phyloP scores from a whole-genome alignment of 1,140 invertebrate species.

The Drosophila littoralis region DNA sequence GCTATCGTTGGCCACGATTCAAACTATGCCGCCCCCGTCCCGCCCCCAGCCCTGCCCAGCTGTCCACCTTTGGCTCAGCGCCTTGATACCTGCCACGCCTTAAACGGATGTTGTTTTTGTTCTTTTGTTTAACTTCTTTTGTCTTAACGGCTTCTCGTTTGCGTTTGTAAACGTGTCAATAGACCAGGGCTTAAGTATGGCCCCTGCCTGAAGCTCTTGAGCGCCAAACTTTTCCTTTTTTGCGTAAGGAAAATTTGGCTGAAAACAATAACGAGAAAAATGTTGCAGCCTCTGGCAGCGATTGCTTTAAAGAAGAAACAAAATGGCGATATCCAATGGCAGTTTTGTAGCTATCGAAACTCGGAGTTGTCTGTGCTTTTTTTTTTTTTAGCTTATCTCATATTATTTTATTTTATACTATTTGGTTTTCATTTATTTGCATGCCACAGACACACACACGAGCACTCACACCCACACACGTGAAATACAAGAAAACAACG shows the following conservation, averaged over 20 bases:
- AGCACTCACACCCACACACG: not conserved
- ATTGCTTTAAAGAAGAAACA: slow-evolving; percentile 8
- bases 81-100: slow-evolving; percentile 12
- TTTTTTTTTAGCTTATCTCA: slow-evolving; percentile 5
- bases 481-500: slow-evolving; percentile 3
- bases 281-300: slow-evolving; percentile 4
- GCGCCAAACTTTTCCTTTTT: not conserved
- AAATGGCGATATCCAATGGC: not conserved
- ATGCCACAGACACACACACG: slow-evolving; percentile 1
- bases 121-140: not conserved
- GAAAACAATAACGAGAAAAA: slow-evolving; percentile 17
- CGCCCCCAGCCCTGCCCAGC: not conserved
- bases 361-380: not conserved
- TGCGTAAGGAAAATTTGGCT: slow-evolving; percentile 1
- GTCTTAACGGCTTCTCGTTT: slow-evolving; percentile 32
- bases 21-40: not conserved
- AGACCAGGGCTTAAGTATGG: slow-evolving; percentile 26
- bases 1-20: not conserved
- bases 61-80: not conserved
- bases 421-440: slow-evolving; percentile 35
- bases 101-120: not conserved
- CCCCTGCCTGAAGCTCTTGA: not conserved
- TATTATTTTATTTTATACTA: slow-evolving; percentile 21
- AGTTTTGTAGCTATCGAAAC: not conserved
- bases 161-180: slow-evolving; percentile 41